Evolutionary conservation across 2,888 invertebrate genomes (phyloP), one percentile per base, ranked within the genome.

Genomic region (Eupithecia insigniata): DNA sequence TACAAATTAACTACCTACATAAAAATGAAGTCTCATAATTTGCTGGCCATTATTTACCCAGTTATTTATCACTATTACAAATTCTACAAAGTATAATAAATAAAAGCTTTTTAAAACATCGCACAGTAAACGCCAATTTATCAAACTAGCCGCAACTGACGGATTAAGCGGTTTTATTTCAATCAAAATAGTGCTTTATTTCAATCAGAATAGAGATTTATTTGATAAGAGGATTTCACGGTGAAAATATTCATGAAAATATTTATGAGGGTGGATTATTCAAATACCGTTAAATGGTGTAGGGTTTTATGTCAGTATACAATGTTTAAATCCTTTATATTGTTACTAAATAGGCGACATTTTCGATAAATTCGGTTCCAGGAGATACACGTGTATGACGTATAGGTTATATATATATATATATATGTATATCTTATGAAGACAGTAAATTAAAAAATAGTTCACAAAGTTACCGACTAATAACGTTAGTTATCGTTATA

Each of bases 121-220:
- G 64, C 36, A 26, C 64, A 36, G n/a, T 22, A 64, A 64, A 64
- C 36, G 7, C n/a, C 64, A 36, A 64, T 64, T 64, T 64, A 64
- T 64, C 64, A 64, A 64, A 64, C 34, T 64, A 36, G 5, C 64
- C 64, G 36, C 64, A 64, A 36, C 34, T 60, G 60, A 60, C 64
- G 36, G 64, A 32, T 64, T 64, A 36, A 36, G 36, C 36, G 36
- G 64, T 64, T 34, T 64, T 39, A 64, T 34, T 64, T 64, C 64
- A 64, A 64, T 64, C 64, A 64, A 64, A 64, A 64, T 36, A 64
- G 64, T 36, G 64, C 64, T 64, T 64, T 64, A 64, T 64, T 36
- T 64, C 64, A 36, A 36, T 64, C 36, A 64, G 12, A 22, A 64
- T 64, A 64, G 16, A 64, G 64, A 64, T 64, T 62, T 64, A 36